Percentiles rank a stretch among this genome's conserved stretches.
Conservation (phyloP, 2,113 vertebrate genomes). For the Glareola pratincola region DNA sequence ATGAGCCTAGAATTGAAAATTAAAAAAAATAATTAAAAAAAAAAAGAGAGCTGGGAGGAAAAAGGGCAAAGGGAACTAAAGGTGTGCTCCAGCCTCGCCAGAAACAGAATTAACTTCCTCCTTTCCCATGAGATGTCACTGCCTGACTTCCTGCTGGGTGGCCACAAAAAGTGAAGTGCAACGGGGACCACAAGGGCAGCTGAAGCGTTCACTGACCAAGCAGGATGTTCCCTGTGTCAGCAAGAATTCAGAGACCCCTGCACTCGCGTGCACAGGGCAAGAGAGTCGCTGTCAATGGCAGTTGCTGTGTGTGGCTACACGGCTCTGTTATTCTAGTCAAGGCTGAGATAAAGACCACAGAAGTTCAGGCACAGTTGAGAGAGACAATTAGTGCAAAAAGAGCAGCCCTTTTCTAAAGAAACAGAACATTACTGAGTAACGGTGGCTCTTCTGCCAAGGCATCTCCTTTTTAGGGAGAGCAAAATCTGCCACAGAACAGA, state of each 20-base stretch:
- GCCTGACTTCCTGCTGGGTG: not conserved
- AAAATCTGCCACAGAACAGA: conserved; percentile 75
- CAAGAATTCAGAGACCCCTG: not conserved
- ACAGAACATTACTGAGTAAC: not conserved
- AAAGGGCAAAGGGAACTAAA: not conserved
- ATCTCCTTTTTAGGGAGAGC: conserved; percentile 42
- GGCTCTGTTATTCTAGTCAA: not conserved
- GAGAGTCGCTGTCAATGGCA: not conserved
- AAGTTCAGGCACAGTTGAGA: not conserved
- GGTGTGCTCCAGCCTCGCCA: not conserved
- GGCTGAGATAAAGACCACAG: rapidly evolving
- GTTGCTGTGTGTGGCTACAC: not conserved
- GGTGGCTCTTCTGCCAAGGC: not conserved
- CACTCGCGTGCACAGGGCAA: too few relatives aligned
- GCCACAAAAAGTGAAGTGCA: not conserved
- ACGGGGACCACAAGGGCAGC: not conserved
- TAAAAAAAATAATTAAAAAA: not conserved
- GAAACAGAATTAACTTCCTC: not conserved
- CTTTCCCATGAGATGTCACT: not conserved
- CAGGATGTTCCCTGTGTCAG: too few relatives aligned
- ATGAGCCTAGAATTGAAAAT: not conserved
- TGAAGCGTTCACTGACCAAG: rapidly evolving
- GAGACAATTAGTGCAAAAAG: not conserved
- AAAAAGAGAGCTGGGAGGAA: not conserved
- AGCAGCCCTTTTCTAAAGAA: not conserved